Evolutionary conservation across 2,113 vertebrate species (phyloP).

Genomic region (Todiramphus saurophagus): DNA sequence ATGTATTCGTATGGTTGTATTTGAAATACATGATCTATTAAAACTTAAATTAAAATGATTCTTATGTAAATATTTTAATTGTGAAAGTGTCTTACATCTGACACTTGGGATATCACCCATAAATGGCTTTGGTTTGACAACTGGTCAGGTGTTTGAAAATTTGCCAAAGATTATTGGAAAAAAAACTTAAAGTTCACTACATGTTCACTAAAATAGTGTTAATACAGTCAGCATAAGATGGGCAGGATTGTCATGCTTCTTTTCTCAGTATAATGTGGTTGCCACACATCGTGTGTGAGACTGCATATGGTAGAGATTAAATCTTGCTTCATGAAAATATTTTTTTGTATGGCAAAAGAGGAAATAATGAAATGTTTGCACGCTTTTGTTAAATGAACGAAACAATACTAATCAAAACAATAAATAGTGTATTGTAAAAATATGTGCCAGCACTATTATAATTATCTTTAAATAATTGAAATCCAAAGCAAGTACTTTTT

Average conservation of each 20-base stretch:
- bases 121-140: not conserved
- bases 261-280: not conserved
- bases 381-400: not conserved
- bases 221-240: not conserved
- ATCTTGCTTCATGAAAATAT: not conserved
- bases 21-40: not conserved
- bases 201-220: not conserved
- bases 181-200: not conserved
- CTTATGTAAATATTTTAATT: not conserved
- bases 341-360: not conserved
- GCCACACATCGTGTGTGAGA: rapidly evolving
- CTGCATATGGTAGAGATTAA: not conserved
- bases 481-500: not conserved
- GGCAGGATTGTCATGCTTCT: not conserved
- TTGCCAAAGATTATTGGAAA: not conserved
- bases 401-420: not conserved
- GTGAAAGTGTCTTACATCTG: not conserved
- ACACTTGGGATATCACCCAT: not conserved
- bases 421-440: not conserved
- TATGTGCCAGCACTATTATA: not conserved
- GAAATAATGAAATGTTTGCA: not conserved
- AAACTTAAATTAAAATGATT: not conserved
- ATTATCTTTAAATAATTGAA: not conserved
- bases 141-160: not conserved
- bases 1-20: not conserved